Percentiles rank a stretch among this genome's conserved stretches.
Conservation (phyloP, 35 echinoderm and acorn worm species). For the Heliocidaris tuberculata region DNA sequence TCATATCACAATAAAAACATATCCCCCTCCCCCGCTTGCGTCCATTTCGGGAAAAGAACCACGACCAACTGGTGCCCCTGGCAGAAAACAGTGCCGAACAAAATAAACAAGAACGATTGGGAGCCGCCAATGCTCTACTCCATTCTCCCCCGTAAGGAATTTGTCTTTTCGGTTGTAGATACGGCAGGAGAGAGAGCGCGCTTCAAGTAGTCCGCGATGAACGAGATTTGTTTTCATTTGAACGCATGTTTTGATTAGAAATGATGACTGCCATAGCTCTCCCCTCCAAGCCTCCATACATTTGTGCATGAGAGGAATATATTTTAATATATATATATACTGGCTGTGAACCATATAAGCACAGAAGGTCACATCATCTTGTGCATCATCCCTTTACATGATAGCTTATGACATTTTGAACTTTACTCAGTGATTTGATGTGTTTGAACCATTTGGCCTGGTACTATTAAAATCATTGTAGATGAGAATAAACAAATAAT, state of each 20-base stretch:
- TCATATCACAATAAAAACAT: neutral
- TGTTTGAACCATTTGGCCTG: too few relatives aligned
- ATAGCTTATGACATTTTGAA: neutral
- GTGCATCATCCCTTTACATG: neutral
- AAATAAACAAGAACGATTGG: neutral
- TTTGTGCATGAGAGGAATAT: neutral
- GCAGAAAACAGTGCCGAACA: neutral
- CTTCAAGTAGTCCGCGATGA: neutral
- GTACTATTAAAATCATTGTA: neutral
- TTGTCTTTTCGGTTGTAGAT: neutral
- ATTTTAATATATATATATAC: neutral
- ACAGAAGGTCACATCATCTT: neutral
- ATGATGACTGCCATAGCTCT: neutral
- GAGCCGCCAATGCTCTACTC: neutral
- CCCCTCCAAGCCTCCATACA: neutral
- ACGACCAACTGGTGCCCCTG: neutral
- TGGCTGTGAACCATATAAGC: neutral
- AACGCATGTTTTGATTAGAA: neutral
- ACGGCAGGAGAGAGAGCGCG: neutral
- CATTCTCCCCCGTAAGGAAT: neutral
- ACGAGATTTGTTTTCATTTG: neutral
- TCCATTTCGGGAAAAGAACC: neutral
- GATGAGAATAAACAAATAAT: neutral
- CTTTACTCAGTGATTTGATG: neutral
- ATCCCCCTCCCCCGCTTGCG: neutral